Evolutionary conservation across 1,140 invertebrate genomes (phyloP), one percentile per base, ranked within the genome.

Genomic region (Manduca sexta): DNA sequence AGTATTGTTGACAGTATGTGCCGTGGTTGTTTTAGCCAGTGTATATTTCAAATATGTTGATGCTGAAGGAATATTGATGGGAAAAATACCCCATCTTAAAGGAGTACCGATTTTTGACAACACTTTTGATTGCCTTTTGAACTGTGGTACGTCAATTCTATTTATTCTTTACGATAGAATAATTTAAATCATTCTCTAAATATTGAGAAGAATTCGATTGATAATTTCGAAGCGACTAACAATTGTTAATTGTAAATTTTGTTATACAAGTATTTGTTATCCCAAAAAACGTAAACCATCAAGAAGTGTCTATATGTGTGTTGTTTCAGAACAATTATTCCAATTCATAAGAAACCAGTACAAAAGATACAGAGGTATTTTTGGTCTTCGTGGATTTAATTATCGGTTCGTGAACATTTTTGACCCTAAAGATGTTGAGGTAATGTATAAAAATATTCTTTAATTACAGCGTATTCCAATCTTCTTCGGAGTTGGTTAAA

Each of bases 381-480:
- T 14, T 21, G 12, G 12, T 5, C 2, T 38, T 2, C n/a, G 18
- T 16, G 44, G 16, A 1, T 30, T 37, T 14, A 13, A 29, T 37
- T 3, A 34, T 11, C 33, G 34, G 12, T n/a, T 11, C 21, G 44
- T 46, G 16, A 16, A 37, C 33, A 38, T 46, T 26, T 46, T 35
- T 46, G 34, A 8, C 26, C 33, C 44, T 3, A 3, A 37, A 12
- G 44, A 46, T 26, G 44, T 35, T 12, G 44, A 46, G 21, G 44
- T 46, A 46, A 46, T 8, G 21, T 26, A 26, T 26, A 3, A 8
- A 26, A 5, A 26, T n/a, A 26, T 26, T 26, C 8, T 26, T 5
- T 26, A 26, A 3, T 5, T 26, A 5, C 21, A 3, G 8, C 8
- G 8, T 5, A 26, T 26, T 26, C 1, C 21, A 26, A 26, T 5